Conservation (phyloP, 2,888 invertebrate genomes). For the Epiblema foenella region DNA sequence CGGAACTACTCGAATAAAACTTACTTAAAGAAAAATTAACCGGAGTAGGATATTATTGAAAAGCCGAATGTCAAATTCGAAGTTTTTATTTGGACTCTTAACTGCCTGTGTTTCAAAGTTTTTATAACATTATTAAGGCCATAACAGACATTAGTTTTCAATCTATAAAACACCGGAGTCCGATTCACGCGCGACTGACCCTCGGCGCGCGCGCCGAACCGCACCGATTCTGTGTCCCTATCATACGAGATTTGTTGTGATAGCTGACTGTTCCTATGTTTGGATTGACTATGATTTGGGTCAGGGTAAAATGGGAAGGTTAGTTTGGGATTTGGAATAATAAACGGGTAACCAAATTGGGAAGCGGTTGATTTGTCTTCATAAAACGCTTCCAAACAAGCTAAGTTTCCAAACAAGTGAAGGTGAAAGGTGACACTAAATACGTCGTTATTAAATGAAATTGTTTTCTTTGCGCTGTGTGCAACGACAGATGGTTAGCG, state of each 20-base stretch:
- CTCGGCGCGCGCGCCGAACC: slow-evolving; percentile 52
- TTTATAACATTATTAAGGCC: neutral
- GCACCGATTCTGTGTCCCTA: slow-evolving; percentile 71
- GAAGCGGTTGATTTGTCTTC: neutral
- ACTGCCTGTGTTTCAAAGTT: neutral
- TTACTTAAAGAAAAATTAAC: too few species aligned
- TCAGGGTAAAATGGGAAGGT: slow-evolving; percentile 18
- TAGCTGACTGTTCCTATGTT: slow-evolving; percentile 47
- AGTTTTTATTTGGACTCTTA: neutral
- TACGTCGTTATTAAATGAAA: neutral
- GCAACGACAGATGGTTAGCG: slow-evolving; percentile 11
- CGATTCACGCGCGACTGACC: slow-evolving; percentile 35
- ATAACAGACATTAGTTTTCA: slow-evolving; percentile 9
- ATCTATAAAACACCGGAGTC: slow-evolving; percentile 11
- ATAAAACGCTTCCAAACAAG: neutral
- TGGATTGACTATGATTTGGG: slow-evolving; percentile 32
- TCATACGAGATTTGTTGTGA: slow-evolving; percentile 58
- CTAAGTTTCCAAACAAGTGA: neutral
- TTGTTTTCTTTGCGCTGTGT: neutral
- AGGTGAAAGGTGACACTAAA: too few species aligned
- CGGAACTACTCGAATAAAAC: too few species aligned
- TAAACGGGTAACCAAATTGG: slow-evolving; percentile 11
- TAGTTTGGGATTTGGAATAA: slow-evolving; percentile 11
- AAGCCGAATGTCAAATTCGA: too few species aligned
- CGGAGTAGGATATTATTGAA: too few species aligned